These are phyloP conservation scores for Hirundo rustica DNA, from an alignment of 2,797 vertebrate genomes.

Conservation along the genomic window DNA sequence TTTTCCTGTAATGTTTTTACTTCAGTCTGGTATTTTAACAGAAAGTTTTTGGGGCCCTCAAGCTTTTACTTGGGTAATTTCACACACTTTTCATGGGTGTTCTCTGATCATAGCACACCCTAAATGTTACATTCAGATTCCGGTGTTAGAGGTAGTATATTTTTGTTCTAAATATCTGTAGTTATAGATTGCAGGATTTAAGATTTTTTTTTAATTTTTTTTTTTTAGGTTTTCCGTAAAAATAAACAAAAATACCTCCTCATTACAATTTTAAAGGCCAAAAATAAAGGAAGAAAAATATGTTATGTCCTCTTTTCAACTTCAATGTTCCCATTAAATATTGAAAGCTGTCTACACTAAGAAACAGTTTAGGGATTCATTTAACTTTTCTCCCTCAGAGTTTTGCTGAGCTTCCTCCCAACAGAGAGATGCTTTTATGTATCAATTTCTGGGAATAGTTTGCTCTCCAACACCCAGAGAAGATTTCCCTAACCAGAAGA, in stretches of 20 bases:
- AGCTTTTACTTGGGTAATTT: background rate
- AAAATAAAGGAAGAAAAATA: background rate
- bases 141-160: background rate
- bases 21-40: background rate
- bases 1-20: background rate
- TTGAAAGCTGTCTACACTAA: constrained; percentile 10
- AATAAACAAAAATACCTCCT: background rate
- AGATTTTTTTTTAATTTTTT: too few relatives aligned
- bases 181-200: background rate
- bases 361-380: constrained; percentile 29
- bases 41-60: background rate
- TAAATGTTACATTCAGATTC: background rate
- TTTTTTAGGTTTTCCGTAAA: background rate
- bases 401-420: constrained; percentile 38
- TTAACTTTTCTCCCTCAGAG: constrained; percentile 39
- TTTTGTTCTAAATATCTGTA: background rate
- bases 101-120: background rate
- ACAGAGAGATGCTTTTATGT: constrained; percentile 43
- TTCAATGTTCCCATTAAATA: constrained; percentile 32
- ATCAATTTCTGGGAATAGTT: constrained; percentile 50
- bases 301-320: constrained; percentile 11
- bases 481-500: constrained; percentile 44
- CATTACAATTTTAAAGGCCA: background rate
- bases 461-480: constrained; percentile 12
- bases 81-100: background rate